These are phyloP conservation scores for Cylindroiulus punctatus DNA, from an alignment of 2,888 invertebrate genomes.

Conservation along the genomic window DNA sequence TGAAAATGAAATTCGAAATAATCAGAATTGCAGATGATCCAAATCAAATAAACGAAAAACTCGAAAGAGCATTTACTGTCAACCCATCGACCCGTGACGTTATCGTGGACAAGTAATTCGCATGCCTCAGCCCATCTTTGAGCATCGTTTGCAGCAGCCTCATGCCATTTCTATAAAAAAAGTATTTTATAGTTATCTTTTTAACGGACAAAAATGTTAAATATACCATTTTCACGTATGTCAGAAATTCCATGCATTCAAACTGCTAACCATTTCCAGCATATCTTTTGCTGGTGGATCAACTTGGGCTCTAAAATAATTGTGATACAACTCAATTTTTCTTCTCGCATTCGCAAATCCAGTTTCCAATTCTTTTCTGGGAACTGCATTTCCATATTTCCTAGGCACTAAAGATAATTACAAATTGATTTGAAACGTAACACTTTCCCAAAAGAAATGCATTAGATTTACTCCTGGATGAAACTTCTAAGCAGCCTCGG, in stretches of 20 bases:
- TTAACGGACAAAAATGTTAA: too few relatives aligned
- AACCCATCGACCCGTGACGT: conserved; percentile 73
- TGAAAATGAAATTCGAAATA: not conserved
- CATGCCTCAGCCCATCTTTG: conserved; percentile 81
- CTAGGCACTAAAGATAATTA: conserved; percentile 59
- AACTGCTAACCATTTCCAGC: conserved; percentile 75
- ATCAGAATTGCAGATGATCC: not conserved
- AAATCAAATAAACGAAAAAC: not conserved
- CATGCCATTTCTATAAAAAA: conserved; percentile 78
- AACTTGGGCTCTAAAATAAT: conserved; percentile 79
- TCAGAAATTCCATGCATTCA: not conserved
- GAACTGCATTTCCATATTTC: conserved; percentile 60
- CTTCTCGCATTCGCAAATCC: conserved; percentile 66
- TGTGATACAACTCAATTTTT: conserved; percentile 80
- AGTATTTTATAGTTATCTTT: too few relatives aligned
- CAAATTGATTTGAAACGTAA: not conserved
- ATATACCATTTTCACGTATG: too few relatives aligned
- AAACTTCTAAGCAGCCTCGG: not conserved
- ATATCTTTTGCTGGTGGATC: conserved; percentile 81
- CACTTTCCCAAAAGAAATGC: too few relatives aligned
- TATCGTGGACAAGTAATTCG: conserved; percentile 76
- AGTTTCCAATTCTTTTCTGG: conserved; percentile 59
- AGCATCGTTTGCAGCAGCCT: conserved; percentile 76
- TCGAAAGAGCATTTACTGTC: conserved; percentile 63
- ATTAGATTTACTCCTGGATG: not conserved